Evolutionary conservation across 2,888 invertebrate species (phyloP).

Genomic region (Cosmia trapezina): DNA sequence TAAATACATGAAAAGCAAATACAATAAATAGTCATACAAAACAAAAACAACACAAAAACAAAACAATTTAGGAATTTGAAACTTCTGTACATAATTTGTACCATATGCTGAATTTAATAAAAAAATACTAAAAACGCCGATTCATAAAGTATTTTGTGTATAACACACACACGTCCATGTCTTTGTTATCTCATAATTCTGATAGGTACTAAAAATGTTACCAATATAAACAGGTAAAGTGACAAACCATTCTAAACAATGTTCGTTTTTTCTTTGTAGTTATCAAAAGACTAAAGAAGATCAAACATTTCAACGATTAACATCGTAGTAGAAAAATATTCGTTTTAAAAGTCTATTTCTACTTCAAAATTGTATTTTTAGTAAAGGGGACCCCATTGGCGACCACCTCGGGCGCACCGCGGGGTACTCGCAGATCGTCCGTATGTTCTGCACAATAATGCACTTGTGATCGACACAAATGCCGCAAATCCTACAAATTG

Average conservation of each 20-base stretch:
- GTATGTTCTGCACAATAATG: conserved; percentile 86
- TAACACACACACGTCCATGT: too few relatives aligned
- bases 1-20: too few relatives aligned
- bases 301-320: not conserved
- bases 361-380: conserved; percentile 31
- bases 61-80: too few relatives aligned
- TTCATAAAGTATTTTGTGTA: too few relatives aligned
- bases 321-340: not conserved
- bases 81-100: too few relatives aligned
- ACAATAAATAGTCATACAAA: too few relatives aligned
- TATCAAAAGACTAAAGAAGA: not conserved
- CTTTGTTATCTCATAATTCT: too few relatives aligned
- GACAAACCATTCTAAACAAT: not conserved
- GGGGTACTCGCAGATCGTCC: conserved; percentile 76
- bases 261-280: not conserved
- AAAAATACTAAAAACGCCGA: too few relatives aligned
- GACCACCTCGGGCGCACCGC: conserved; percentile 78
- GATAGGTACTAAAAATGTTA: too few relatives aligned
- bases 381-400: conserved; percentile 38
- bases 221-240: too few relatives aligned
- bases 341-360: conserved; percentile 24
- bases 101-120: too few relatives aligned
- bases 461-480: conserved; percentile 84
- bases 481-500: conserved; percentile 83
- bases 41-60: too few relatives aligned